Conservation (phyloP, 2,797 vertebrate genomes). For the Macropus fuliginosus region DNA sequence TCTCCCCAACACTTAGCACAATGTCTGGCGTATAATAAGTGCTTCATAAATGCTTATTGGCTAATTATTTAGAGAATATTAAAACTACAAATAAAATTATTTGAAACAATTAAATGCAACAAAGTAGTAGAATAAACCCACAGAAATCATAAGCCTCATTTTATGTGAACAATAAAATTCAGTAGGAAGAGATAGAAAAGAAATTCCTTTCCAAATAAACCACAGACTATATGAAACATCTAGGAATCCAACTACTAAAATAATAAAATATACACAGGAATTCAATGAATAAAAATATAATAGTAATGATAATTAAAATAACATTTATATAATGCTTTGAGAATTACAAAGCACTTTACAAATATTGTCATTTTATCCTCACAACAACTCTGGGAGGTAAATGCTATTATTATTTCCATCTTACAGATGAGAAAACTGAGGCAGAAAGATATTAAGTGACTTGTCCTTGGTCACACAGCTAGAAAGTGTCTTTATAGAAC, state of each 20-base stretch:
- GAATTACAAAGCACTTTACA: not conserved
- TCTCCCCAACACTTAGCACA: not conserved
- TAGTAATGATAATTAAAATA: not conserved
- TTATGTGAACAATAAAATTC: not conserved
- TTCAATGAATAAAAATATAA: not conserved
- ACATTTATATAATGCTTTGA: no score
- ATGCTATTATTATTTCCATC: no score
- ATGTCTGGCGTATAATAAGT: not conserved
- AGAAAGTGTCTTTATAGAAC: not conserved
- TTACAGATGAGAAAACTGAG: not conserved
- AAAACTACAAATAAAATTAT: not conserved
- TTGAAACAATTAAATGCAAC: not conserved
- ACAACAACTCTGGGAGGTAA: not conserved
- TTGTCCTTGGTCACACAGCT: not conserved
- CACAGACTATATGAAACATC: no score
- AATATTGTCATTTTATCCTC: not conserved
- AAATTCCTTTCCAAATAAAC: not conserved
- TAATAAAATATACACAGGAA: not conserved
- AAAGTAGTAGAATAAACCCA: not conserved
- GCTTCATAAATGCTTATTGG: conserved; percentile 18
- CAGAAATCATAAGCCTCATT: not conserved
- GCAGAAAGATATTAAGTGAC: not conserved
- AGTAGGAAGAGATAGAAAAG: not conserved
- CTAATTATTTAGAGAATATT: not conserved
- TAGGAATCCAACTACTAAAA: not conserved